Conservation (phyloP, 2,113 vertebrate species). For the Bufo gargarizans region DNA sequence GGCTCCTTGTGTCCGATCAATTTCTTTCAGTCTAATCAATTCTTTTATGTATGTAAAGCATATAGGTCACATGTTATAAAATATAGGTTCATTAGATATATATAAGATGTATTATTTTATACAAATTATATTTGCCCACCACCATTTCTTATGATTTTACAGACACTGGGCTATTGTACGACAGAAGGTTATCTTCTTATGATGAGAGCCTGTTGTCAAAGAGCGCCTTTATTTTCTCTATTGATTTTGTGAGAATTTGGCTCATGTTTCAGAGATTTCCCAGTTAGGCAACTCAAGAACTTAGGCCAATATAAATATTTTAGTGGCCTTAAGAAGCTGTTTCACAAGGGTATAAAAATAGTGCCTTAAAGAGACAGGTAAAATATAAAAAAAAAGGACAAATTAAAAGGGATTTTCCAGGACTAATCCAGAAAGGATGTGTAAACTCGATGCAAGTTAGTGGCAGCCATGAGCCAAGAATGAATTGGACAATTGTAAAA, state of each 20-base stretch:
- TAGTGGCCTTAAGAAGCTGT: neutral
- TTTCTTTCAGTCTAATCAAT: neutral
- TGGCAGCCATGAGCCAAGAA: no score
- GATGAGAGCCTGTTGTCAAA: neutral
- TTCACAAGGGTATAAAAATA: constrained; percentile 1
- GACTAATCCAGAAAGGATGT: no score
- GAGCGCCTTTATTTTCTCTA: neutral
- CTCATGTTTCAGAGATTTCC: neutral
- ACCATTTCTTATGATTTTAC: neutral
- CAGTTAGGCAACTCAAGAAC: neutral
- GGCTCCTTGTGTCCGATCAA: neutral
- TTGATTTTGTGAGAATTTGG: neutral
- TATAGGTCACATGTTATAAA: no score
- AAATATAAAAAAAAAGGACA: neutral
- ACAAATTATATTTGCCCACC: neutral
- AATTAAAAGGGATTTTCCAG: neutral
- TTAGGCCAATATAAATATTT: constrained; percentile 16
- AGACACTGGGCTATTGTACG: neutral
- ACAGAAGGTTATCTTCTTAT: neutral
- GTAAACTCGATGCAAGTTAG: no score
- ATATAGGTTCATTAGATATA: no score
- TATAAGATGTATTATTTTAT: neutral
- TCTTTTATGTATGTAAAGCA: no score
- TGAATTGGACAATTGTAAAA: no score
- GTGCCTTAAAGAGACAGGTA: neutral